A percentile compares a stretch with the other conserved stretches of the same genome.
These are phyloP conservation scores for Drosophila melanogaster DNA, from an alignment of 1,140 invertebrate species.

Conservation along the genomic window DNA sequence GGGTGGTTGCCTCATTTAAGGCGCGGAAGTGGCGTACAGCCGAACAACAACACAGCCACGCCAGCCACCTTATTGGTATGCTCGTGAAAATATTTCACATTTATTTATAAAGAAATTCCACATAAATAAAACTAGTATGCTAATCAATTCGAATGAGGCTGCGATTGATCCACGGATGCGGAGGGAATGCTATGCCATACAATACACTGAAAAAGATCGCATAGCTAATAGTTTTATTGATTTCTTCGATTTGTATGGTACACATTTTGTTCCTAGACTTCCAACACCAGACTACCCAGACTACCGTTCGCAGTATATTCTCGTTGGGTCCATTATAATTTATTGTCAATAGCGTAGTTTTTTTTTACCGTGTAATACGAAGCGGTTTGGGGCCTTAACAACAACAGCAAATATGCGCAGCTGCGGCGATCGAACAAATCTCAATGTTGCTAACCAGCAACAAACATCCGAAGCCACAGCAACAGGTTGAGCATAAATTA, in stretches of 20 bases:
- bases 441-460: slow-evolving; percentile 32
- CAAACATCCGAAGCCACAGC: slow-evolving; percentile 23
- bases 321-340: too few species aligned
- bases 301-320: too few species aligned
- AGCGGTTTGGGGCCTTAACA: slow-evolving; percentile 11
- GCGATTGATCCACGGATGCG: slow-evolving; percentile 17
- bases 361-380: background rate
- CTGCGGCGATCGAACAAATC: slow-evolving; percentile 40
- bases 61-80: background rate
- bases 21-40: slow-evolving; percentile 20
- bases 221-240: background rate
- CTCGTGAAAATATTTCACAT: slow-evolving; percentile 20
- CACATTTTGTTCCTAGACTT: background rate
- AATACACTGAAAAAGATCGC: background rate
- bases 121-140: slow-evolving; percentile 44
- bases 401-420: slow-evolving; percentile 51
- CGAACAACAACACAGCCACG: background rate
- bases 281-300: too few species aligned
- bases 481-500: slow-evolving; percentile 71
- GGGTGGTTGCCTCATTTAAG: background rate
- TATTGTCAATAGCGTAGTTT: background rate
- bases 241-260: background rate
- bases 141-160: slow-evolving; percentile 60
- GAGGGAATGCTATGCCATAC: background rate
- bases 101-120: slow-evolving; percentile 28